phyloP scores from a whole-genome alignment of 2,888 invertebrate genomes.

The Drymonia ruficornis region DNA sequence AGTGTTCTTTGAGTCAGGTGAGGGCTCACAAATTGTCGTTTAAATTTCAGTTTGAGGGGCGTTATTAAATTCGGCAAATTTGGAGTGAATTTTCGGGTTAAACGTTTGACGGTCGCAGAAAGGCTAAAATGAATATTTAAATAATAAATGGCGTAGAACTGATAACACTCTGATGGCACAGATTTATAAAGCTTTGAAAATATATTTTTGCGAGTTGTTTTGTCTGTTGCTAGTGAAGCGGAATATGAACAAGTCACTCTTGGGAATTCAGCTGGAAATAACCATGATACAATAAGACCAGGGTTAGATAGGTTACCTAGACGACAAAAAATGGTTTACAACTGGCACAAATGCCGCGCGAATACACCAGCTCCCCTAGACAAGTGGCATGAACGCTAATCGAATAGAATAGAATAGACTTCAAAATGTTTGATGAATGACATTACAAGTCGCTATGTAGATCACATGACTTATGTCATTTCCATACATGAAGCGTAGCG shows the following conservation, averaged over 20 bases:
- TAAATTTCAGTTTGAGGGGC: slow-evolving; percentile 57
- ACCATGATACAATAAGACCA: too few species aligned
- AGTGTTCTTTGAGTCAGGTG: slow-evolving; percentile 56
- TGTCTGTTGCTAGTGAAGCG: slow-evolving; percentile 42
- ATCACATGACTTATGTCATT: too few species aligned
- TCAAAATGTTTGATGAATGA: too few species aligned
- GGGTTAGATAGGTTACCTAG: too few species aligned
- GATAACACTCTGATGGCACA: slow-evolving; percentile 40
- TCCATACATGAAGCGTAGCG: too few species aligned
- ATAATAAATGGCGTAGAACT: slow-evolving; percentile 31
- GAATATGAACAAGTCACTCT: slow-evolving; percentile 55
- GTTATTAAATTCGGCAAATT: slow-evolving; percentile 53
- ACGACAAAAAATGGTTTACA: too few species aligned
- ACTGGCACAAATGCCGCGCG: too few species aligned
- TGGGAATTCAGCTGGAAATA: slow-evolving; percentile 48
- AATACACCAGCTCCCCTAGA: too few species aligned
- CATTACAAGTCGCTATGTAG: too few species aligned
- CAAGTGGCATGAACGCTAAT: too few species aligned
- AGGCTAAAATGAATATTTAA: slow-evolving; percentile 62
- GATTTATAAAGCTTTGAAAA: slow-evolving; percentile 37
- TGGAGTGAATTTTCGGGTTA: slow-evolving; percentile 57
- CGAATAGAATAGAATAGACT: too few species aligned
- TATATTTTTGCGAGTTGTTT: slow-evolving; percentile 41
- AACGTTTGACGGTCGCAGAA: slow-evolving; percentile 49
- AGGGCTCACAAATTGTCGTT: slow-evolving; percentile 57